Base-by-base conservation (phyloP, 2,888 invertebrate species). In the Cephus pulcher region DNA sequence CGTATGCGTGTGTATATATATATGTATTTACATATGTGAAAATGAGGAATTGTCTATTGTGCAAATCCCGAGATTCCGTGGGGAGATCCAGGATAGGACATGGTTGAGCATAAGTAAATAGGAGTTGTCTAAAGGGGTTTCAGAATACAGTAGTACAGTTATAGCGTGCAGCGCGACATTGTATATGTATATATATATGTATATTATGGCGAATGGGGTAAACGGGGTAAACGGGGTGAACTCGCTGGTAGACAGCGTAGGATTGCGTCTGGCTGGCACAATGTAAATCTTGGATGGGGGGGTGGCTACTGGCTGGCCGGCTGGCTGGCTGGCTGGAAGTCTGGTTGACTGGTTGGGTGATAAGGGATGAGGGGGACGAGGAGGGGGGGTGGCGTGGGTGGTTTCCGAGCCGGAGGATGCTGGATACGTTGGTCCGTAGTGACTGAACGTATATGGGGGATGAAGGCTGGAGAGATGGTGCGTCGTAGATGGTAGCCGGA, bases 211-310 rank as follows among this genome's bases (percentile, higher is more conserved):
- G 37, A 40, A 40, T 40, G 37, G 37, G 37, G 37, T 30, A 30
- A 70, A 70, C 70, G 70, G 33, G 70, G 33, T 30, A 70, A 32
- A 33, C 30, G 70, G 33, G 70, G 15, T 70, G 70, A 70, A 33
- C 23, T 70, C 40, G 74, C 70, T 34, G 75, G 69, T 69, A 30
- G 76, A 23, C n/a, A 32, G 37, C 70, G 75, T 77, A 40, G 37
- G 37, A 40, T 40, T 40, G 15, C 37, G 37, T 74, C 76, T 80
- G 74, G 73, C 76, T 70, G 74, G 78, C 76, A 80, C 80, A 80
- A 80, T 80, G 80, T 80, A 80, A 80, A 80, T 78, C 80, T 75
- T 76, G 74, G 75, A 34, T 33, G 74, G 34, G 56, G 56, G 56
- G 56, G n/a, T 30, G 12, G 56, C 77, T 40, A 40, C 77, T 4